Base-by-base conservation (phyloP, 1,140 invertebrate species). In the Callitettix versicolor region DNA sequence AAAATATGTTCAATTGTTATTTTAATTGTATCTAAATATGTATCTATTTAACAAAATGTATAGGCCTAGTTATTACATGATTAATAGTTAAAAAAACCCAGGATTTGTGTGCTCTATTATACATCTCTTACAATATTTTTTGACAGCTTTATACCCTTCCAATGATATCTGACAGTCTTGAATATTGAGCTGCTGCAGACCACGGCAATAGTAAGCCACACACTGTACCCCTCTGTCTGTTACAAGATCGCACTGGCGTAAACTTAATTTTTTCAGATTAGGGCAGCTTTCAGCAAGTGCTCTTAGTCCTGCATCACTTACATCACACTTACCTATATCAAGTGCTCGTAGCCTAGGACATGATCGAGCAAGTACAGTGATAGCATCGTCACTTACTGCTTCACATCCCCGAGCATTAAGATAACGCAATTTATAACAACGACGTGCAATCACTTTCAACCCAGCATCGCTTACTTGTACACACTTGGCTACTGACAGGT, bases 81-180 rank as follows among this genome's bases (percentile, higher is more conserved):
- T n/a, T 9, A 49, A 53, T 51, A 58, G 58, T 62, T 65, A 90
- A 71, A 82, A 92, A 69, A 95, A 92, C 21, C 88, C 90, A 42
- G 91, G 91, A 72, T 95, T 94, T 0, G 90, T 94, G 64, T 95
- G 91, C 69, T 95, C 91, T 60, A 95, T 95, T 51, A 95, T 85
- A 69, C 91, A 94, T 60, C 86, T 72, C 63, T 89, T 86, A 68
- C 91, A 94, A 66, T 88, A 91, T 64, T 87, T 88, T 67, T 93
- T 93, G 15, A 95, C 88, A 1, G 88, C 87, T 61, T 86, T 74
- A 68, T 93, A 95, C 0, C 91, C 91, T 63, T 92, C 81, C 22
- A 88, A 71, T 0, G 89, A 88, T 48, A 93, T 85, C 59, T 85
- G 82, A 61, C 90, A 93, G 69, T 94, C 91, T 65, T 93, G 90